Evolutionary conservation across 2,797 vertebrate species (phyloP), one percentile per base, ranked within the genome.

Genomic region (Typhlichthys subterraneus): DNA sequence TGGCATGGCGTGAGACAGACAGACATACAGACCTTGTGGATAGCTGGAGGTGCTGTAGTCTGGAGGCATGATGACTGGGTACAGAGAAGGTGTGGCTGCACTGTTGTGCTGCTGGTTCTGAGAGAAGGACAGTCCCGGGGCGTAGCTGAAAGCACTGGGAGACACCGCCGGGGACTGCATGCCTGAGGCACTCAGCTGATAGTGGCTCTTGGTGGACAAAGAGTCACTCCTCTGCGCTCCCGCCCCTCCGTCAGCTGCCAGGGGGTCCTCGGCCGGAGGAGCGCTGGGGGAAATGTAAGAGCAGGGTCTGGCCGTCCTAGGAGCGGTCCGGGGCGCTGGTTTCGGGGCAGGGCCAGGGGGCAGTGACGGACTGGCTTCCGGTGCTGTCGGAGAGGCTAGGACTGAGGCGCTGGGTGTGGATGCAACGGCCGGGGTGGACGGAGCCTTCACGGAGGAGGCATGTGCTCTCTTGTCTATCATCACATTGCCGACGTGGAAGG

Each of bases 401-500:
- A 8, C 42, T 9, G 17, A 81, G 38, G 0, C 68, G 76, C 0
- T 29, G 67, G 15, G 23, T 1, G 53, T 6, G 1, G 17, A 47
- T 12, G 51, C 73, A 9, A 74, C 12, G 0, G 73, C 75, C 0
- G 81, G 59, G 58, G 86, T 70, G 0, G 77, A 15, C 55, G 82
- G 69, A 23, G 65, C 50, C 1, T 82, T 70, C 2, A 49, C 84
- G 45, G 74, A 82, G 0, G 92, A 87, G 3, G 91, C 87, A 9
- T 81, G 63, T 0, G 75, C 89, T 19, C 87, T 85, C 19, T 90
- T 92, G 87, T 96, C 96, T 53, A 99, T 84, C 0, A 97, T 81
- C 12, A 97, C 86, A 33, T 96, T 95, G 42, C 97, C 97, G 0
- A 99, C 95, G 67, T 95, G 94, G 71, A 99, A 87, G 0, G 97